Evolutionary conservation across 2,797 vertebrate genomes (phyloP).

Genomic region (Mormyrus hasselquistii): DNA sequence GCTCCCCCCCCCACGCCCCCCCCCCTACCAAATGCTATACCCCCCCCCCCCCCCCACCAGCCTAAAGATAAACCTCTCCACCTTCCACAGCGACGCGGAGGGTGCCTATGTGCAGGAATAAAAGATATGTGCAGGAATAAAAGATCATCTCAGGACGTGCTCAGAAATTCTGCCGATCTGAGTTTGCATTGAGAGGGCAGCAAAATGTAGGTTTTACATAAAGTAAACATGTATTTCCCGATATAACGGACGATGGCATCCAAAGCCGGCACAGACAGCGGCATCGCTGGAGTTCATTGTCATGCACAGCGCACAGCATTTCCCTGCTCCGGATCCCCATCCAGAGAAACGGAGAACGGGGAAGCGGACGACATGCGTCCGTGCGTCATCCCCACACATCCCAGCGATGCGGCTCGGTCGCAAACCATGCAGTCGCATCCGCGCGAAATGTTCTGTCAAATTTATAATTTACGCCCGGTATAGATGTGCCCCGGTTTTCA

Average conservation of each 20-base stretch:
- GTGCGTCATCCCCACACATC: background rate
- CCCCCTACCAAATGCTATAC: too few relatives aligned
- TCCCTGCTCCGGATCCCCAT: background rate
- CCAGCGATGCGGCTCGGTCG: background rate
- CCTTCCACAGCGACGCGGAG: background rate
- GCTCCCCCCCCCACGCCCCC: too few relatives aligned
- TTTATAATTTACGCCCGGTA: conserved; percentile 1
- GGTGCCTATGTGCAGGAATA: background rate
- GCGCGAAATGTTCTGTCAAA: background rate
- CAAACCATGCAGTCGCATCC: background rate
- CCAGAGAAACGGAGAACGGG: background rate
- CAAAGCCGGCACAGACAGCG: background rate
- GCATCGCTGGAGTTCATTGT: conserved; percentile 21
- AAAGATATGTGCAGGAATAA: background rate
- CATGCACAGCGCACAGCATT: conserved; percentile 21
- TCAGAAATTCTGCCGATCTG: background rate
- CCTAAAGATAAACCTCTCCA: background rate
- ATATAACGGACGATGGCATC: background rate
- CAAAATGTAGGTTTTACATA: background rate
- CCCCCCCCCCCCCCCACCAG: background rate
- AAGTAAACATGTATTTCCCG: background rate
- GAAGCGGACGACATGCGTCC: background rate
- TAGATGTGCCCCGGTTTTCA: conserved; percentile 33
- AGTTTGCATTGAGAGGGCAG: background rate
- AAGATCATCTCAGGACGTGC: background rate